Percentiles rank a stretch among this genome's conserved stretches.
phyloP scores from a whole-genome alignment of 2,797 vertebrate species.

The Peromyscus nudipes region DNA sequence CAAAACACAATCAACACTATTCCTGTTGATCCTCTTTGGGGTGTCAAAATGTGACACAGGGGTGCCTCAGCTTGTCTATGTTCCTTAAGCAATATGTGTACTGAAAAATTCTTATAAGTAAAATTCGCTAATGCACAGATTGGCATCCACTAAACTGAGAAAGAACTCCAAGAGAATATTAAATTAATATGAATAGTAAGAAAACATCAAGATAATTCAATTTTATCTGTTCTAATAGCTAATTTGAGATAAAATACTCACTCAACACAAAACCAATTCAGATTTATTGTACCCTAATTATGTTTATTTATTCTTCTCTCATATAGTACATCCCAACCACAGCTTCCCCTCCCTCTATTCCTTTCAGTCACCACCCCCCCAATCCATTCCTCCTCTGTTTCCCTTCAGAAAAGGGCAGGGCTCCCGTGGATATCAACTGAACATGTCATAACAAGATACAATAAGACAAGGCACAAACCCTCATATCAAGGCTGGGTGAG shows the following conservation, averaged over 20 bases:
- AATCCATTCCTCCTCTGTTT: neutral
- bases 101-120: slow-evolving; percentile 14
- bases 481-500: neutral
- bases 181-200: slow-evolving; percentile 70
- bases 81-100: neutral
- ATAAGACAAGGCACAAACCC: neutral
- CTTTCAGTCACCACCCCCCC: neutral
- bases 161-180: slow-evolving; percentile 56
- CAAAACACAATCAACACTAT: neutral
- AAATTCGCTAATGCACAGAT: slow-evolving; percentile 5
- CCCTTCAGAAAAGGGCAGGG: neutral
- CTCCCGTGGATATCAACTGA: neutral
- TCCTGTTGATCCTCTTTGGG: neutral
- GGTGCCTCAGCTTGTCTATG: neutral
- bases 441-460: neutral
- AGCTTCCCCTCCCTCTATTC: neutral
- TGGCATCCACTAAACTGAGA: slow-evolving; percentile 40
- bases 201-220: slow-evolving; percentile 53
- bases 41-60: neutral
- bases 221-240: slow-evolving; percentile 66
- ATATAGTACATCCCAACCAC: neutral
- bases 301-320: neutral
- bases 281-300: slow-evolving; percentile 56
- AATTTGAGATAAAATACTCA: slow-evolving; percentile 58
- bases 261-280: slow-evolving; percentile 31